Evolutionary conservation across 2,888 invertebrate species (phyloP).

Genomic region (Chironomus tentans): DNA sequence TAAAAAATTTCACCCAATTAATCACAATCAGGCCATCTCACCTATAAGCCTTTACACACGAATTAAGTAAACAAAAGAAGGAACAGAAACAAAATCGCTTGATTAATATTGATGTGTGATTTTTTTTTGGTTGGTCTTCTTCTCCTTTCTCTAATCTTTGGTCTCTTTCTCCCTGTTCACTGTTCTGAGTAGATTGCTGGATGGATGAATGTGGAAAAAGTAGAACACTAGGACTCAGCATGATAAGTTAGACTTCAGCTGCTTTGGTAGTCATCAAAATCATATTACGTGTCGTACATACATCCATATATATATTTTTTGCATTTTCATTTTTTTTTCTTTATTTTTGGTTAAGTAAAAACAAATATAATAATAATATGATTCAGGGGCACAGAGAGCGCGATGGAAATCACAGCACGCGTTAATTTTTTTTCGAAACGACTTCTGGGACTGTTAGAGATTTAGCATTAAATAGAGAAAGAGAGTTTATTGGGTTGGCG

Average conservation of each 20-base stretch:
- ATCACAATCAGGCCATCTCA: conserved; percentile 21
- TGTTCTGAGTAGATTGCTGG: neutral
- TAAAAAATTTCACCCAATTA: conserved; percentile 21
- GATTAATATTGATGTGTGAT: conserved; percentile 26
- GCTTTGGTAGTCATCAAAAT: conserved; percentile 22
- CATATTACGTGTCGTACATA: neutral
- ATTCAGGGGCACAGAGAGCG: neutral
- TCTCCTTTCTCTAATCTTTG: neutral
- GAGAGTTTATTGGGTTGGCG: neutral
- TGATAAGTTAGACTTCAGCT: conserved; percentile 1
- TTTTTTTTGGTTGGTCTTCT: neutral
- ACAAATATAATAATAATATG: neutral
- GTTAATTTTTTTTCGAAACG: conserved; percentile 13
- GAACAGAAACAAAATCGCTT: conserved; percentile 1
- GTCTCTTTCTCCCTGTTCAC: too few relatives aligned
- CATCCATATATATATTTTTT: neutral
- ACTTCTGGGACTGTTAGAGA: neutral
- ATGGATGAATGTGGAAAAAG: conserved; percentile 6
- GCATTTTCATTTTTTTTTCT: conserved; percentile 1
- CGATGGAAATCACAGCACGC: conserved; percentile 19
- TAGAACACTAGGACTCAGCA: conserved; percentile 26
- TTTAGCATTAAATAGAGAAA: neutral
- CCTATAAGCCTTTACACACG: neutral
- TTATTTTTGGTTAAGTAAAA: conserved; percentile 12
- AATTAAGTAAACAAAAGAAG: neutral